Percentiles rank a stretch among this genome's conserved stretches.
These are phyloP conservation scores for Chlorops oryzae DNA, from an alignment of 1,140 invertebrate genomes.

Conservation along the genomic window DNA sequence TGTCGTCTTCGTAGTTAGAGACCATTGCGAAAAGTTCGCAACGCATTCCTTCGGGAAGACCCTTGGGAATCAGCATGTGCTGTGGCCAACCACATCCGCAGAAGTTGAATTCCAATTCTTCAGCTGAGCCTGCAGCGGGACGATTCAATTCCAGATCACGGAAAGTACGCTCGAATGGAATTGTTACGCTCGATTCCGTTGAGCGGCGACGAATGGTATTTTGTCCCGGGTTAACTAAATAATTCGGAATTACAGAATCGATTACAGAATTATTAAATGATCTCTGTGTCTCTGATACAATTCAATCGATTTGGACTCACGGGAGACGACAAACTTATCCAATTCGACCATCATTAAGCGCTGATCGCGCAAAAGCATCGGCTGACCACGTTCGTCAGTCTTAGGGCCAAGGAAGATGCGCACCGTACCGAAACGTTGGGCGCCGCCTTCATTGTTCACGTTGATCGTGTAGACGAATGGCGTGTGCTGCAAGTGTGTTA, in stretches of 20 bases:
- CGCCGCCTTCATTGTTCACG: constrained; percentile 57
- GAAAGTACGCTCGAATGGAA: constrained; percentile 67
- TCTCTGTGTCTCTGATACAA: not conserved
- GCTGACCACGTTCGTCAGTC: constrained; percentile 60
- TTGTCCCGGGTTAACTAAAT: constrained; percentile 58
- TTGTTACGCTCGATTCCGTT: constrained; percentile 62
- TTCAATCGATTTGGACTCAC: constrained; percentile 53
- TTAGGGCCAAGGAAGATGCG: constrained; percentile 72
- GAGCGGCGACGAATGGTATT: constrained; percentile 60
- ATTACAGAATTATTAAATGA: not conserved
- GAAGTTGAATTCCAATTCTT: constrained; percentile 62
- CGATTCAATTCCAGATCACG: constrained; percentile 55
- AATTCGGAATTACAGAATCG: too few relatives aligned
- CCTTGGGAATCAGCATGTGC: constrained; percentile 75
- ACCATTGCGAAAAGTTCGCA: constrained; percentile 76
- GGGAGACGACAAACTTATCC: constrained; percentile 63
- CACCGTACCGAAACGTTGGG: constrained; percentile 58
- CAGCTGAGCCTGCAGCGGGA: constrained; percentile 50
- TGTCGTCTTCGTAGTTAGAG: constrained; percentile 66
- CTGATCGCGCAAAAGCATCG: constrained; percentile 60
- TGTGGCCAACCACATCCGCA: constrained; percentile 86
- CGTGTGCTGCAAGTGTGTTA: constrained; percentile 70
- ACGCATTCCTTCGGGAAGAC: constrained; percentile 59
- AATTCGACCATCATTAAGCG: constrained; percentile 67
- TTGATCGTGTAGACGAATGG: constrained; percentile 61